These are phyloP conservation scores for Lagria hirta DNA, from an alignment of 2,888 invertebrate genomes.

Conservation along the genomic window DNA sequence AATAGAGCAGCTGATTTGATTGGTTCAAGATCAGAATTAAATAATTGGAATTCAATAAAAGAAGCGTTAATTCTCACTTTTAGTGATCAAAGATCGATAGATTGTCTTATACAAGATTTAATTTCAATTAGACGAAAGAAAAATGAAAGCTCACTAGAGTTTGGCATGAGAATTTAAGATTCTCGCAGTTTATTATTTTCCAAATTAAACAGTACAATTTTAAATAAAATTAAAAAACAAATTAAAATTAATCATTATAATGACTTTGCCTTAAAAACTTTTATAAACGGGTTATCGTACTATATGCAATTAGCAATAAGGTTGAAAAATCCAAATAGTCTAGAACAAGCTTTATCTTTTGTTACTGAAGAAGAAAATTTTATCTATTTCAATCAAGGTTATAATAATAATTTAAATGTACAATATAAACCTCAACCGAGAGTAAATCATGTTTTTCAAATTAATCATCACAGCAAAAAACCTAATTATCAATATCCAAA, in stretches of 20 bases:
- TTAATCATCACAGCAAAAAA: background rate
- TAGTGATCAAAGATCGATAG: slow-evolving; percentile 21
- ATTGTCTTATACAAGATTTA: slow-evolving; percentile 20
- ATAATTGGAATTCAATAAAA: slow-evolving; percentile 15
- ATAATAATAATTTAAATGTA: background rate
- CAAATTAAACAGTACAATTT: slow-evolving; percentile 14
- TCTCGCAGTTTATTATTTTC: slow-evolving; percentile 12
- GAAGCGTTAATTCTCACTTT: slow-evolving; percentile 14
- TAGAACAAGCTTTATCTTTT: slow-evolving; percentile 18
- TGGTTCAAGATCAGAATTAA: slow-evolving; percentile 11
- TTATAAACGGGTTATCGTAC: slow-evolving; percentile 13
- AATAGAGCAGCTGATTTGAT: slow-evolving; percentile 17
- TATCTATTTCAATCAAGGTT: slow-evolving; percentile 10
- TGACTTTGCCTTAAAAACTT: slow-evolving; percentile 11
- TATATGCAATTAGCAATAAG: slow-evolving; percentile 17
- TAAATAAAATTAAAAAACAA: slow-evolving; percentile 4
- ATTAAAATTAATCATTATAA: slow-evolving; percentile 16
- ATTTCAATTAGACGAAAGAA: slow-evolving; percentile 4
- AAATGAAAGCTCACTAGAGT: slow-evolving; percentile 15
- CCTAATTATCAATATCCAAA: background rate
- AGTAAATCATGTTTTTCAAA: too few relatives aligned
- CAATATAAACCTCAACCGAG: background rate
- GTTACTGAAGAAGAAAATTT: slow-evolving; percentile 26
- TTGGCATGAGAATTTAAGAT: slow-evolving; percentile 18
- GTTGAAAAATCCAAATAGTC: slow-evolving; percentile 20